Base-by-base conservation (phyloP, 1,140 invertebrate genomes). In the Zaprionus tsacasi region DNA sequence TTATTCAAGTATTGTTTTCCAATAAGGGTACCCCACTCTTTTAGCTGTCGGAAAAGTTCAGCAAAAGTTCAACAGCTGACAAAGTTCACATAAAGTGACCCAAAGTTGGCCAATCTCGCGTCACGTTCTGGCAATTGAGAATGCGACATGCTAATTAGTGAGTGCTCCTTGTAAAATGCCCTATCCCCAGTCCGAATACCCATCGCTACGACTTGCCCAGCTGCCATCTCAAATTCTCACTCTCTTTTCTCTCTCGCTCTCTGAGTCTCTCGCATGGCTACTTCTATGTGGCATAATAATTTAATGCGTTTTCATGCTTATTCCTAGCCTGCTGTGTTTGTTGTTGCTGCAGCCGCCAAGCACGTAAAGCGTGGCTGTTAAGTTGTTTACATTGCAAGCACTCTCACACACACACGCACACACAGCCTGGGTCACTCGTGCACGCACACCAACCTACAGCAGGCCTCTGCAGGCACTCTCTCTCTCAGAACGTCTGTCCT, bases 71-170 rank as follows among this genome's bases (percentile, higher is more conserved):
- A 55, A 58, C 65, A 64, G 54, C 59, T 64, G 59, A 54, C 54
- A 70, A 59, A 64, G 72, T 75, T 75, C 67, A 70, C 58, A 75
- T 58, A 33, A 68, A 70, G 60, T 69, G 55, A 59, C 56, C 75
- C 40, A 68, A 78, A 65, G 58, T 70, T 74, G 71, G 57, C 61
- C 81, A 88, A 87, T 87, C 68, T 83, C 68, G 77, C 70, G 71
- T 80, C 82, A 87, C 82, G 82, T 87, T 71, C 73, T 65, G 61
- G 73, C 80, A 82, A 88, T 82, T 80, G 83, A 72, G 83, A 88
- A 78, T 87, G 82, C 74, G 82, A 63, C 82, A 88, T 80, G 83
- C 82, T 87, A 87, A 87, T 87, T 87, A 88, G 82, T 76, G 74
- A 56, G 61, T 54, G 60, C 15, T 36, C 54, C 81, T 64, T 45